Base-by-base conservation (phyloP, 2,113 vertebrate species). In the Prinia subflava region DNA sequence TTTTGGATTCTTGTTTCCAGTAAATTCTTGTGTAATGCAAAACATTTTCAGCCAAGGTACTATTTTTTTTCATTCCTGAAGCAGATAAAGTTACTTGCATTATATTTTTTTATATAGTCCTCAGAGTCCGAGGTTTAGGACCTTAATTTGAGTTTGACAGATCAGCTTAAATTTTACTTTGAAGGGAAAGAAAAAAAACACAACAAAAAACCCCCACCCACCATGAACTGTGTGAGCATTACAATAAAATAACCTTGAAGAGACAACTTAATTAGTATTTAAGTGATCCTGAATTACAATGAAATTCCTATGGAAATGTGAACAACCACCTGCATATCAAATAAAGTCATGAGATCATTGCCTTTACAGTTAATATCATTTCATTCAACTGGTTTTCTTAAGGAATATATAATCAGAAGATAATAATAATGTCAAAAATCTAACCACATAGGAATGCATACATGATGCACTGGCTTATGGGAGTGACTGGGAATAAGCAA, bases 201-300 rank as follows among this genome's bases (percentile, higher is more conserved):
- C 42, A 74, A 39, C 4, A 11, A 16, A 30, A 30, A 18, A 30
- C 0, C 18, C 50, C 28, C 8, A 18, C 18, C 37, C 41, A 11
- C 30, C n/a, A 55, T 2, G 6, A 91, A 83, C 63, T 68, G 13
- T 41, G 67, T 60, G 50, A 91, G 37, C 33, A 84, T 89, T 92
- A 69, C 86, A 95, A 94, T 91, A 90, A 96, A 96, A 94, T 94
- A 96, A 97, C 95, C 95, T 97, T 97, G 96, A 96, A 94, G 81
- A 95, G 90, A 91, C 95, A 96, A 97, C 86, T 96, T 97, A 95
- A 97, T 97, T 96, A 97, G 95, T 97, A 96, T 97, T 97, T 96
- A 97, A 97, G 79, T 81, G 88, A 95, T 95, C 88, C 89, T 96
- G 96, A 95, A 94, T 96, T 96, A 94, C 94, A 96, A 78, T 94